Base-by-base conservation (phyloP, 2,797 vertebrate genomes). In the Thunnus albacares region DNA sequence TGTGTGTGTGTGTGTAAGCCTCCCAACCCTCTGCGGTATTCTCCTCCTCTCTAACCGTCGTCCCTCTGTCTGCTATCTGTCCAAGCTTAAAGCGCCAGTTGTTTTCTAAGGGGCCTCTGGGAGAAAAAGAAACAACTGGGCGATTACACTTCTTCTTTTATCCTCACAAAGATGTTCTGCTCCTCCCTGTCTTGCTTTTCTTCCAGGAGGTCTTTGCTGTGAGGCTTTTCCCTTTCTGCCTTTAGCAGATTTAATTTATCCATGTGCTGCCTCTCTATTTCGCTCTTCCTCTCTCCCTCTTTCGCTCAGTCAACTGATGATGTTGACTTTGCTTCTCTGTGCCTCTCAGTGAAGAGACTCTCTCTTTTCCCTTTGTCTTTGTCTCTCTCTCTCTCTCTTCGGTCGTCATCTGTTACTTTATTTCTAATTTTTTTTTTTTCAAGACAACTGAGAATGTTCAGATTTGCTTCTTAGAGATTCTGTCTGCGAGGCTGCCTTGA, bases 1-100 rank as follows among this genome's bases (percentile, higher is more conserved):
- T 73, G 43, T 47, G 22, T 22, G 65, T 59, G 56, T 58, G 56
- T 49, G 58, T 30, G 53, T 45, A 53, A 24, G 71, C 51, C 59
- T 87, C 58, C 61, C 75, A 81, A 75, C 63, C 78, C 87, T 86
- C 89, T 73, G 81, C 1, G 79, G 92, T 83, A 89, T 92, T 86
- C 89, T 89, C 71, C 73, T 71, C 67, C 82, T 82, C 86, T 88
- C 81, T 74, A 89, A 84, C 88, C 79, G 56, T 87, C 92, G 90
- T 90, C 84, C 75, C 81, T 89, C 89, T 88, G 87, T 91, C 89
- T 94, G 89, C 87, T 92, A 91, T 94, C 92, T 94, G 92, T 92
- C 90, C 87, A 87, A 92, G 92, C 92, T 93, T 93, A 94, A 95
- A 94, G 90, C 81, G 60, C 76, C 90, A 92, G 91, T 94, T 93